These are phyloP conservation scores for Eunapius fragilis DNA, from an alignment of 37 sponge, comb jelly and placozoan species.

Conservation along the genomic window DNA sequence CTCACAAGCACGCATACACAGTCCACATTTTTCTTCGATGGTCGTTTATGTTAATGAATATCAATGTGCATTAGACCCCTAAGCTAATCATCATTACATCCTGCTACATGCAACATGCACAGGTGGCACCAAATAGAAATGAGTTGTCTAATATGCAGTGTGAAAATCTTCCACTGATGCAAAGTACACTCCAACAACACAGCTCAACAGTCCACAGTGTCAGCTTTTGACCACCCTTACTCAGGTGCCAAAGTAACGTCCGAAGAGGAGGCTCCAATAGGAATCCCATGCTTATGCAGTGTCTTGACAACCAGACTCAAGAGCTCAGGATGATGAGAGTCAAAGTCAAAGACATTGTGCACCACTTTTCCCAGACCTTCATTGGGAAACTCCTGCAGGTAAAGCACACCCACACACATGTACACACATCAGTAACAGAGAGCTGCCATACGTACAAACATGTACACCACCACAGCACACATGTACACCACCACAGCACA, in stretches of 20 bases:
- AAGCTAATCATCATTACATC: too few relatives aligned
- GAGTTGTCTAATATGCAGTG: neutral
- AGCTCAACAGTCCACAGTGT: neutral
- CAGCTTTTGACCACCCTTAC: slow-evolving; percentile 21
- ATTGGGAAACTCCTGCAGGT: slow-evolving; percentile 64
- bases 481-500: too few relatives aligned
- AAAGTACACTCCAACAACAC: neutral
- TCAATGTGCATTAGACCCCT: too few relatives aligned
- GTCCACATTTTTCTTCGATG: too few relatives aligned
- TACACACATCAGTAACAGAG: neutral
- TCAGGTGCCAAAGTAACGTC: slow-evolving; percentile 53
- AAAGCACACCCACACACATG: neutral
- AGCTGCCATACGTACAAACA: neutral
- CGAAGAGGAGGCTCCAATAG: slow-evolving; percentile 73
- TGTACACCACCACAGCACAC: neutral
- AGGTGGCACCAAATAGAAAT: too few relatives aligned
- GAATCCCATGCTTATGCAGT: slow-evolving; percentile 92
- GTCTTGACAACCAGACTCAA: slow-evolving; percentile 59
- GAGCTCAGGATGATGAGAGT: slow-evolving; percentile 73
- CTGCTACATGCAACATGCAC: too few relatives aligned
- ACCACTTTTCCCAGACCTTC: slow-evolving; percentile 76
- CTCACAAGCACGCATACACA: too few relatives aligned
- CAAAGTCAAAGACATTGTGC: slow-evolving; percentile 93
- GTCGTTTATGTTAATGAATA: too few relatives aligned
- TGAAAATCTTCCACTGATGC: neutral